Base-by-base conservation (phyloP, 2,888 invertebrate species). In the Protophormia terraenovae region DNA sequence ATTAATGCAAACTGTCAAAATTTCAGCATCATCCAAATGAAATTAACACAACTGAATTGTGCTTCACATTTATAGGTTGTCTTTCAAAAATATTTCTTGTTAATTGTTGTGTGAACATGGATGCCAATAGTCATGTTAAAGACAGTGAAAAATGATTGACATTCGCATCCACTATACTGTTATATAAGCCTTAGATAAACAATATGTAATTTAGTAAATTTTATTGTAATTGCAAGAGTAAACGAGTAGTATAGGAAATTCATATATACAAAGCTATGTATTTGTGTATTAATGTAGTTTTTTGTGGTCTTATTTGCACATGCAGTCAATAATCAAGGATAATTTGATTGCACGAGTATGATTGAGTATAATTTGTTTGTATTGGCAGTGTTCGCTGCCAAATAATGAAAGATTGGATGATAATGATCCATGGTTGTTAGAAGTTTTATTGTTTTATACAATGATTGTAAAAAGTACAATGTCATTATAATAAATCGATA, bases 331-430 rank as follows among this genome's bases (percentile, higher is more conserved):
- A 35, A 38, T 45, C 38, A 50, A 78, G 58, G 38, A 71, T 60
- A 71, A 78, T 78, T 71, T 19, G 27, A 78, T 71, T 69, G n/a
- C 4, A 71, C 29, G 14, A 71, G 19, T 14, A 16, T 78, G 24
- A n/a, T n/a, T n/a, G n/a, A n/a, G n/a, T n/a, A n/a, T n/a, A n/a
- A n/a, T n/a, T n/a, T n/a, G n/a, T n/a, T 62, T 60, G 38, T 50
- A 38, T 47, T 78, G 58, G 14, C 32, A 32, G 19, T 3, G 14
- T 22, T 1, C 12, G 12, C 24, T 66, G 58, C 58, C 58, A 78
- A 78, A 64, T 50, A 64, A n/a, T 35, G 10, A 53, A 53, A 27
- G 47, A 35, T 29, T 35, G 3, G 16, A 29, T 10, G 72, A 60
- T 73, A 47, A 73, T 60, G 22, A 73, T 45, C 10, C 19, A 38